Percentiles rank a stretch among this genome's conserved stretches.
Evolutionary conservation across 2,888 invertebrate genomes (phyloP).

Genomic region (Rhamphomyia laevipes): DNA sequence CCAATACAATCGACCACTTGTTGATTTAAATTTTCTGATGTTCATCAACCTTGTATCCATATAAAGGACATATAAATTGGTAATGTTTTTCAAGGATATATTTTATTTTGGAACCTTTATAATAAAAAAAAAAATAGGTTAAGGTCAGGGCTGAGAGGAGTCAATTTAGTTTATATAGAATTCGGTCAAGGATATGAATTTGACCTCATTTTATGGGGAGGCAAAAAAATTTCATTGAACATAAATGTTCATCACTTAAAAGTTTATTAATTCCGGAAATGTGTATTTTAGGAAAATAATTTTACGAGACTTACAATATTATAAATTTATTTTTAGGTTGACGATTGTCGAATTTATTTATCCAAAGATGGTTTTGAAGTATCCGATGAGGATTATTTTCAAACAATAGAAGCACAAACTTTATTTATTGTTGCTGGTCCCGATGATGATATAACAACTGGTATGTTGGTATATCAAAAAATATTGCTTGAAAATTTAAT

Average conservation of each 20-base stretch:
- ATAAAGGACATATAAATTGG: constrained; percentile 19
- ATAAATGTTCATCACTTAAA: no score
- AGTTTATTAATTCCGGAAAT: no score
- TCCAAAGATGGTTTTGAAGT: constrained; percentile 59
- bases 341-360: constrained; percentile 42
- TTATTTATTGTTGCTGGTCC: constrained; percentile 47
- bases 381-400: constrained; percentile 65
- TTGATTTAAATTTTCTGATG: no score
- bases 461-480: constrained; percentile 27
- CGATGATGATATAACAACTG: constrained; percentile 46
- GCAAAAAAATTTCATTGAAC: no score
- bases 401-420: constrained; percentile 61
- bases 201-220: not conserved
- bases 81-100: not conserved
- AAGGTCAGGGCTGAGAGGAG: no score
- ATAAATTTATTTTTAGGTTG: constrained; percentile 21
- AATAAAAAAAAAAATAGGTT: no score
- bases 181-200: constrained; percentile 6
- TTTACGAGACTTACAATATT: not conserved
- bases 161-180: not conserved
- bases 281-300: no score
- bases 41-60: not conserved
- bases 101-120: not conserved
- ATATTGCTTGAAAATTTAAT: not conserved
- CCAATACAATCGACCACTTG: no score